Evolutionary conservation across 37 sponge, comb jelly and placozoan genomes (phyloP), one percentile per base, ranked within the genome.

Genomic region (Halichondria panicea): DNA sequence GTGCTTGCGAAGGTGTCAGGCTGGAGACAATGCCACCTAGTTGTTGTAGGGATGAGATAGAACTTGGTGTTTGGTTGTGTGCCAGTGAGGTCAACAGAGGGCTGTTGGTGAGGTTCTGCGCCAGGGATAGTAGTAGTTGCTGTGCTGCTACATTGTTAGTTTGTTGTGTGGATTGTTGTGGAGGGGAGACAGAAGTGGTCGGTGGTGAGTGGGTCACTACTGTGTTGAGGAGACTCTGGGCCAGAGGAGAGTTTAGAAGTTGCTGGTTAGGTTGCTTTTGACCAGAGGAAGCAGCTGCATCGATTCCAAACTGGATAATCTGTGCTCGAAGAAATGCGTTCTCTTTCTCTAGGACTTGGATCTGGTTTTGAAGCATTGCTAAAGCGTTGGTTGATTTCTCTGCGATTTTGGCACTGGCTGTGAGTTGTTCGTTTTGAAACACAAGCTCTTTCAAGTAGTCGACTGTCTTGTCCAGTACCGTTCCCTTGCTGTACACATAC

Each of bases 401-500:
- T 0, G 84, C 82, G 8, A 64, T 48, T 40, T 85, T 86, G 35
- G 87, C 91, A 5, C 68, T 68, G 6, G 50, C 63, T 0, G 74
- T 43, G 19, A 91, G 63, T 57, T 91, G 82, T 25, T 82, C 79
- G 31, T 91, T 91, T 43, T 70, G 78, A 13, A 52, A 3, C 24
- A 72, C 27, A 30, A 91, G 70, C 52, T 91, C 87, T 35, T 76
- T 85, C 12, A 91, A 63, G 66, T 91, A 85, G 48, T 85, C 87
- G 1, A 91, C 84, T 22, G 87, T 86, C 56, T 91, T 91, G 43
- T 91, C 91, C 78, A 91, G 60, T 8, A 91, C 87, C 38, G 84
- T 85, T 0, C 87, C 91, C 48, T 91, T 91, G 76, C 87, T 91
- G 66, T 79, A 89, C 21, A 83, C 89, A 83, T 79, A 83, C 89